Conservation (phyloP, 2,113 vertebrate genomes). For the Thinocorus orbignyianus region DNA sequence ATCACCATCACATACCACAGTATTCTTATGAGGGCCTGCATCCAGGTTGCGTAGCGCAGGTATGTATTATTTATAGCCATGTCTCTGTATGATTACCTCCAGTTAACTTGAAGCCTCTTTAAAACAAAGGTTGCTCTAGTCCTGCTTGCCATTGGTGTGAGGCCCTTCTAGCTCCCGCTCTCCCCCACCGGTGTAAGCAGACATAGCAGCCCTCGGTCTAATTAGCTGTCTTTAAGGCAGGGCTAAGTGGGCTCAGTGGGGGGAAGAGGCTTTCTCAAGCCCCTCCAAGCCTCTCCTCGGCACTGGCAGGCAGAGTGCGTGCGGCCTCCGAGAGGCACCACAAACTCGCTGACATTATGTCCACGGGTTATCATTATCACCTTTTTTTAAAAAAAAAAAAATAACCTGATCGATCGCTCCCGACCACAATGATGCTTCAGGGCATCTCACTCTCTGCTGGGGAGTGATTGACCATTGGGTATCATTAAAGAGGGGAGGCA, state of each 20-base stretch:
- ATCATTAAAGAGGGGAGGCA: slow-evolving; percentile 84
- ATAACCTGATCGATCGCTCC: slow-evolving; percentile 86
- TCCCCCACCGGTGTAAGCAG: background rate
- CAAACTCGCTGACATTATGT: slow-evolving; percentile 85
- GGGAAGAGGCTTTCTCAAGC: slow-evolving; percentile 43
- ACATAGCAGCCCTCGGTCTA: slow-evolving; percentile 42
- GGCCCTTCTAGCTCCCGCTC: background rate
- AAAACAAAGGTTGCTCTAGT: slow-evolving; percentile 37
- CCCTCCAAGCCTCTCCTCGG: slow-evolving; percentile 58
- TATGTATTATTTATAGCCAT: slow-evolving; percentile 29
- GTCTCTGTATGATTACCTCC: slow-evolving; percentile 22
- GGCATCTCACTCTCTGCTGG: slow-evolving; percentile 87
- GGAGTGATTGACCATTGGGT: slow-evolving; percentile 91
- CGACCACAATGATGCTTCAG: slow-evolving; percentile 87
- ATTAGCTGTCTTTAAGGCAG: slow-evolving; percentile 72
- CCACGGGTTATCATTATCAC: slow-evolving; percentile 95
- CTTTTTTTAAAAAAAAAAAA: slow-evolving; percentile 57
- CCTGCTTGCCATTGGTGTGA: background rate
- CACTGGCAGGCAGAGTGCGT: background rate
- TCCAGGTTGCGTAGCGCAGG: background rate
- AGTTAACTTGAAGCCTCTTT: slow-evolving; percentile 41
- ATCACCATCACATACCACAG: background rate
- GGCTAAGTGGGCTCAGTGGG: slow-evolving; percentile 67
- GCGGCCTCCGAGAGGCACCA: slow-evolving; percentile 76
- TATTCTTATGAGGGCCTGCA: background rate